A percentile compares a stretch with the other conserved stretches of the same genome.
These are phyloP conservation scores for Microtus ochrogaster DNA, from an alignment of 2,113 vertebrate species.

Conservation along the genomic window DNA sequence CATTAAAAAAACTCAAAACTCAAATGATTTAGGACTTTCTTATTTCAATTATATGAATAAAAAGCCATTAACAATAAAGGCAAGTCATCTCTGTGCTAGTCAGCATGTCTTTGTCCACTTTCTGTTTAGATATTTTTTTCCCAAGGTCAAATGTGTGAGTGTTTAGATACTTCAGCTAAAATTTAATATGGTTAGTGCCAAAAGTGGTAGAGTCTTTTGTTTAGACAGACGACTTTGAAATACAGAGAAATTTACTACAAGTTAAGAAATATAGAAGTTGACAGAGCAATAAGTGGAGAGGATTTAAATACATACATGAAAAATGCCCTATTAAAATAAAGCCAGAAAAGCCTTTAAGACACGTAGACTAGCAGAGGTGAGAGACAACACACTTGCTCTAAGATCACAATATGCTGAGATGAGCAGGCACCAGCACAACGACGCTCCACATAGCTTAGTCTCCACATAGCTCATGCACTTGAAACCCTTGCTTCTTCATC, in stretches of 20 bases:
- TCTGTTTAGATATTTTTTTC: not conserved
- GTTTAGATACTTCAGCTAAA: not conserved
- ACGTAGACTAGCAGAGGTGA: not conserved
- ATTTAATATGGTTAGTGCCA: conserved; percentile 14
- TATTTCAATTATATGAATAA: conserved; percentile 39
- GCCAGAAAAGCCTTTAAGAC: not conserved
- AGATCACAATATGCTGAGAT: not conserved
- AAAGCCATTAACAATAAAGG: conserved; percentile 35
- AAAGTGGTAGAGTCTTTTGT: not conserved
- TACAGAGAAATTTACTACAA: not conserved
- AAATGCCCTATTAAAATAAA: not conserved
- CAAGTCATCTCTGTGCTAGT: not conserved
- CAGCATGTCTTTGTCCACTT: not conserved
- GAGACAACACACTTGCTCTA: not conserved
- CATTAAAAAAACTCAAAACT: conserved; percentile 28
- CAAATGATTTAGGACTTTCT: conserved; percentile 29
- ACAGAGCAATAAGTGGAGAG: not conserved
- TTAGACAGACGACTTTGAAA: conserved; percentile 15
- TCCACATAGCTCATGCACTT: not conserved
- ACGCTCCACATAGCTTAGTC: not conserved
- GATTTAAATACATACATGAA: not conserved
- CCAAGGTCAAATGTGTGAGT: not conserved
- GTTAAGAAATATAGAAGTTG: conserved; percentile 8
- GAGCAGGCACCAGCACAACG: not conserved
- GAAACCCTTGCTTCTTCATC: not conserved